Base-by-base conservation (phyloP, 2,888 invertebrate genomes). In the Eulithis prunata region DNA sequence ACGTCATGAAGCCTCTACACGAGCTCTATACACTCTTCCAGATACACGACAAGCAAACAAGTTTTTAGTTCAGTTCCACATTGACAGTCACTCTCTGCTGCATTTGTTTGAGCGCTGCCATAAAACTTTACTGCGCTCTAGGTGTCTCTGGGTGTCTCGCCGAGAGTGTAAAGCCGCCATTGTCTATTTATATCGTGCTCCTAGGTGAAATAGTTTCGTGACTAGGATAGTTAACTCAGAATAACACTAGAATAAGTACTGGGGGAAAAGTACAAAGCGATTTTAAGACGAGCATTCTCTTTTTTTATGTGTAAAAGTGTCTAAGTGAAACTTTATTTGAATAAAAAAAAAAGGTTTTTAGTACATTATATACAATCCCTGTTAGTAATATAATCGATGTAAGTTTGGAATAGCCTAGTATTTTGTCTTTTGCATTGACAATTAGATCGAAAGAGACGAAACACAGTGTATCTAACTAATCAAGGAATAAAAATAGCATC, bases 171-270 rank as follows among this genome's bases (percentile, higher is more conserved):
- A n/a, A 51, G 49, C 46, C 5, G 41, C 57, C 55, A 55, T 59
- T 54, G 60, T 59, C 60, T 69, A 67, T 69, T 70, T 67, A 69
- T 69, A 64, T 59, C 64, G 67, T 67, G 56, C 56, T 66, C 49
- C 62, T 62, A 62, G 62, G 71, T 74, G 68, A 68, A 80, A 78
- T 75, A 77, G 74, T 76, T 75, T 73, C 68, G 69, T 75, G 75
- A 67, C 72, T 74, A 11, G 69, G 32, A 66, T 57, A 57, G 64
- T 65, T 71, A 66, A 71, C 56, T 64, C 65, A 55, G 61, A 57
- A 58, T 59, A 57, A 57, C 45, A 57, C 10, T 32, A 45, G 51
- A 60, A 57, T 60, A 21, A 21, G 21, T 21, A 21, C 32, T 53
- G 41, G 43, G 61, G 53, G 43, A 61, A 65, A 36, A 36, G 56